These are phyloP conservation scores for Polypedilum pembai DNA, from an alignment of 1,140 invertebrate species.

Conservation along the genomic window DNA sequence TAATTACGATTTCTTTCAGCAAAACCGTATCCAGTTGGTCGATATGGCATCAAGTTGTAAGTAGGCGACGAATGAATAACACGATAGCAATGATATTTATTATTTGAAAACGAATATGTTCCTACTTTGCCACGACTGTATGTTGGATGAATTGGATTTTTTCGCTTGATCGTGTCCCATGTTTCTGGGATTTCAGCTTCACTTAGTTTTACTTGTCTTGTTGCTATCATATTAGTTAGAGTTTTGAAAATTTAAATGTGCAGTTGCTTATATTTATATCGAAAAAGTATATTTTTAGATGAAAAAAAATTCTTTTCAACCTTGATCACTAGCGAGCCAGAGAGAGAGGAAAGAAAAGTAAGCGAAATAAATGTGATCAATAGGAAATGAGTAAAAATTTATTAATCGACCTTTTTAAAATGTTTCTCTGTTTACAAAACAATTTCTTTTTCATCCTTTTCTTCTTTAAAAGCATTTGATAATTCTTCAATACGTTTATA, in stretches of 20 bases:
- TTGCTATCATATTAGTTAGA: background rate
- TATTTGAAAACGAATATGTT: background rate
- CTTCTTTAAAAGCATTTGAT: background rate
- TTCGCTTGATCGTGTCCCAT: background rate
- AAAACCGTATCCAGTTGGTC: slow-evolving; percentile 1
- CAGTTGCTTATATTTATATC: background rate
- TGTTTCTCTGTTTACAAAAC: background rate
- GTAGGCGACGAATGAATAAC: background rate
- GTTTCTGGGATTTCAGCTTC: background rate
- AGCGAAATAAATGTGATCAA: background rate
- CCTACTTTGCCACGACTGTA: slow-evolving; percentile 10
- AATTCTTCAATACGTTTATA: background rate
- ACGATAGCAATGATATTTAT: slow-evolving; percentile 24
- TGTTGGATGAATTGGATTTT: slow-evolving; percentile 4
- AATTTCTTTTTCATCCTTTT: background rate
- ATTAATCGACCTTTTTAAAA: background rate
- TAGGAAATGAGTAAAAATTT: background rate
- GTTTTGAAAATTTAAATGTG: background rate
- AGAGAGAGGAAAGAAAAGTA: background rate
- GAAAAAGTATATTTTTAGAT: slow-evolving; percentile 9
- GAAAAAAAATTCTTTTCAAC: background rate
- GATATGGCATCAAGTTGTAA: slow-evolving; percentile 16
- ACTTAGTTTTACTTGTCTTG: background rate
- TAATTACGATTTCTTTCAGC: background rate
- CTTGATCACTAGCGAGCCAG: background rate